Evolutionary conservation across 2,888 invertebrate genomes (phyloP).

Genomic region (Leucophenga montana): DNA sequence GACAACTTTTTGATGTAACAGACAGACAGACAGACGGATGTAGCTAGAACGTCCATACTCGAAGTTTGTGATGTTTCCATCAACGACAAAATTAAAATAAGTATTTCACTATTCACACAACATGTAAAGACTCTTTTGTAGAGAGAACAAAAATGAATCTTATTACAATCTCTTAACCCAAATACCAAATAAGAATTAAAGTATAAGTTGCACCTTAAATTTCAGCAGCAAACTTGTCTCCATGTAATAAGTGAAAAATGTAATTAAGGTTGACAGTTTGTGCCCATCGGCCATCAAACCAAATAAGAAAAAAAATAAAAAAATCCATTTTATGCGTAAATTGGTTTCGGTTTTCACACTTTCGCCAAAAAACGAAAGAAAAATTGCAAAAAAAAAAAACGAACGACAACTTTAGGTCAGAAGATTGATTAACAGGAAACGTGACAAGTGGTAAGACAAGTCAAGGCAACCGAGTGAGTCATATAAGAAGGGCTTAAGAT

Average conservation of each 20-base stretch:
- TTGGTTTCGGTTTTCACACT: conserved; percentile 52
- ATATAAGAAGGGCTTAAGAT: conserved; percentile 1
- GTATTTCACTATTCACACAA: too few relatives aligned
- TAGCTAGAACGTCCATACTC: too few relatives aligned
- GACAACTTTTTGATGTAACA: too few relatives aligned
- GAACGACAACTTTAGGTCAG: conserved; percentile 34
- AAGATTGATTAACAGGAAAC: conserved; percentile 53
- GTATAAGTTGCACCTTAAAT: too few relatives aligned
- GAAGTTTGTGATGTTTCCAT: too few relatives aligned
- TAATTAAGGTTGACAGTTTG: conserved; percentile 16
- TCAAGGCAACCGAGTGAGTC: conserved; percentile 13
- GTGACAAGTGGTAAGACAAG: conserved; percentile 33
- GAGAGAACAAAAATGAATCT: too few relatives aligned
- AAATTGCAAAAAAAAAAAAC: conserved; percentile 30
- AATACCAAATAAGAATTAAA: too few relatives aligned
- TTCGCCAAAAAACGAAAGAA: conserved; percentile 33
- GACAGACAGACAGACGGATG: too few relatives aligned
- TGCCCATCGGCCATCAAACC: background rate
- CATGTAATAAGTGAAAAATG: conserved; percentile 6
- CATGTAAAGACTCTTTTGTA: too few relatives aligned
- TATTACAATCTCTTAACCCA: too few relatives aligned
- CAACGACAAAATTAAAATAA: too few relatives aligned
- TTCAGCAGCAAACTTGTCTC: background rate
- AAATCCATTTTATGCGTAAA: conserved; percentile 48
- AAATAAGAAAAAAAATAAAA: conserved; percentile 11